phyloP scores from a whole-genome alignment of 2,888 invertebrate species.

The Drosophila longiperda region DNA sequence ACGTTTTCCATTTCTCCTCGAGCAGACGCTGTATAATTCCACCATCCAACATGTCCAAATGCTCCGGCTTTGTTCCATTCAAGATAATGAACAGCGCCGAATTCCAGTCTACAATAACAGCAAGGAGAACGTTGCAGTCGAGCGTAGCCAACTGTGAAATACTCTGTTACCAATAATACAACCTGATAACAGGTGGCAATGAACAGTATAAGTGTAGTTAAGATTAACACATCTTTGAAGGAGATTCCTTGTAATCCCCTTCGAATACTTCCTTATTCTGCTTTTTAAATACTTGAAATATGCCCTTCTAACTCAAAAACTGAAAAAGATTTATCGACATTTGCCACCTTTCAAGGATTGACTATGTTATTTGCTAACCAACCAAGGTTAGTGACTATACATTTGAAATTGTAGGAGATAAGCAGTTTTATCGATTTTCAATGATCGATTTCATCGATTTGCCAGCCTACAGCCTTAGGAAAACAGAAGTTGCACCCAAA shows the following conservation, averaged over 20 bases:
- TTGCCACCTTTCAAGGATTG: background rate
- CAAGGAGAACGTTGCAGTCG: background rate
- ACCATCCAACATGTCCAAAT: slow-evolving; percentile 99
- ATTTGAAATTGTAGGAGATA: background rate
- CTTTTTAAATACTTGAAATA: background rate
- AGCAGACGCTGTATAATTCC: slow-evolving; percentile 98
- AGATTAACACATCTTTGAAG: background rate
- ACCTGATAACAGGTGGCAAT: background rate
- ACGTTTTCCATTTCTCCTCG: slow-evolving; percentile 99
- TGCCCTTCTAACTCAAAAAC: background rate
- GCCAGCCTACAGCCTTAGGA: background rate
- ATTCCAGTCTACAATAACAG: slow-evolving; percentile 93
- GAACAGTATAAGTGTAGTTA: background rate
- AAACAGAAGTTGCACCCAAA: background rate
- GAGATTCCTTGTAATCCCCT: background rate
- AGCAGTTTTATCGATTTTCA: background rate
- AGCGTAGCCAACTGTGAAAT: background rate
- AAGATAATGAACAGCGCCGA: slow-evolving; percentile 98
- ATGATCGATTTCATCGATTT: too few relatives aligned
- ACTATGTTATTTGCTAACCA: background rate
- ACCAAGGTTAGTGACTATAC: background rate
- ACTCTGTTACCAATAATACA: background rate
- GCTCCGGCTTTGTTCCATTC: slow-evolving; percentile 98
- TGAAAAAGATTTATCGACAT: background rate
- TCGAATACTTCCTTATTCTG: background rate